Percentiles rank a stretch among this genome's conserved stretches.
phyloP scores from a whole-genome alignment of 2,113 vertebrate genomes.

The Psilopogon haemacephalus region DNA sequence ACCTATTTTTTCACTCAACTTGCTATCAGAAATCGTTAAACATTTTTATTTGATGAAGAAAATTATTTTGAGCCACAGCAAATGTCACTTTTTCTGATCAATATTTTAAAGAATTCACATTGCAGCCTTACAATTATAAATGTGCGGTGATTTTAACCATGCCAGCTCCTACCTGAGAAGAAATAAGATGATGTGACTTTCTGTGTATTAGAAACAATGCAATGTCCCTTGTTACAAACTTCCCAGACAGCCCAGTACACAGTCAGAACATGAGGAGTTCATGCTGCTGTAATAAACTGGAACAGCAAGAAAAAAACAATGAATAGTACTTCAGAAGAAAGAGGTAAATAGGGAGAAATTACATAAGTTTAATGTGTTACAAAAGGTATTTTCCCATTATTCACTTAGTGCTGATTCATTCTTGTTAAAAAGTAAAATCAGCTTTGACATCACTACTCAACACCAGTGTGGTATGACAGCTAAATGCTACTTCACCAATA shows the following conservation, averaged over 20 bases:
- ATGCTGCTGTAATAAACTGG: neutral
- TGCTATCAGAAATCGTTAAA: neutral
- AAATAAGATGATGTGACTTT: neutral
- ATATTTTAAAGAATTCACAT: neutral
- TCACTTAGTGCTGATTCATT: conserved; percentile 3
- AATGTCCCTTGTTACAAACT: neutral
- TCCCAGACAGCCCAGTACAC: neutral
- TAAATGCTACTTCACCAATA: conserved; percentile 33
- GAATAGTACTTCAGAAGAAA: neutral
- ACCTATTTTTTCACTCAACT: neutral
- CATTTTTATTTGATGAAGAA: neutral
- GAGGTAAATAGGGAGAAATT: neutral
- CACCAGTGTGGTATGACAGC: conserved; percentile 32
- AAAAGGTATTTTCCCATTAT: neutral
- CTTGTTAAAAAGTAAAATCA: conserved; percentile 56
- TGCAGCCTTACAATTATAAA: neutral
- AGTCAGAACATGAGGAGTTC: neutral
- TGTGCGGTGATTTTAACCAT: neutral
- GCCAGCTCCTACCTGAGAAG: neutral
- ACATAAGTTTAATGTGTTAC: neutral
- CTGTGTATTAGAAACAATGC: neutral
- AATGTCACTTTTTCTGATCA: neutral
- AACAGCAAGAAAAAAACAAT: neutral
- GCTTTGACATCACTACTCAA: conserved; percentile 43
- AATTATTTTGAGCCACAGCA: neutral